Evolutionary conservation across 2,113 vertebrate species (phyloP), one percentile per base, ranked within the genome.

Genomic region (Microtus ochrogaster): DNA sequence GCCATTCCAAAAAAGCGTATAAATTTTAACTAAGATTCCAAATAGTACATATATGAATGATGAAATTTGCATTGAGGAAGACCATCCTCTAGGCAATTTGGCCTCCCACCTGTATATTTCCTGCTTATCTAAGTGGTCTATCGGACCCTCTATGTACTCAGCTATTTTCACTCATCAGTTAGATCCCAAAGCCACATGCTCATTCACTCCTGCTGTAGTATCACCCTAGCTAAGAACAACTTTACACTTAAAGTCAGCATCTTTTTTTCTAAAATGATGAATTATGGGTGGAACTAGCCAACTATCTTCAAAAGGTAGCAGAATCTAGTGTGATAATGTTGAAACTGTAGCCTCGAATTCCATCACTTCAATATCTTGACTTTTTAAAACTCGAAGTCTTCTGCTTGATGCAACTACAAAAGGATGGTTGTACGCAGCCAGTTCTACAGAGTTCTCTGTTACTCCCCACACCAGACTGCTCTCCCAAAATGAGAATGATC

Each of bases 1-100:
- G 13, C 2, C 58, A 83, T 83, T n/a, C 24, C 14, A 19, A 63
- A 83, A 65, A 12, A 30, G 13, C 65, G 14, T 33, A 49, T 39
- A 39, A 85, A 94, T 65, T 93, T 94, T 89, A 87, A 78, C 72
- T 78, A 76, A 70, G 8, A 95, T 58, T 28, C 21, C 72, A 95
- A 47, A 61, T 79, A 82, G 17, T 58, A 58, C 17, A 78, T 74
- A 68, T 47, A 63, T 12, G 74, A 84, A 84, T 30, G 52, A 88
- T 28, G 9, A 72, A 83, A 72, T 39, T 81, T 44, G 65, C 47
- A 83, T 68, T 78, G n/a, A 84, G 41, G 81, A 55, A 55, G 55
- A 55, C 16, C 55, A 55, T 55, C 16, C 16, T 55, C 55, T 9
- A 13, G 3, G 12, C 39, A 21, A 2, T 52, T 5, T 76, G n/a